phyloP scores from a whole-genome alignment of 2,888 invertebrate species.

The Pheosia tremula region DNA sequence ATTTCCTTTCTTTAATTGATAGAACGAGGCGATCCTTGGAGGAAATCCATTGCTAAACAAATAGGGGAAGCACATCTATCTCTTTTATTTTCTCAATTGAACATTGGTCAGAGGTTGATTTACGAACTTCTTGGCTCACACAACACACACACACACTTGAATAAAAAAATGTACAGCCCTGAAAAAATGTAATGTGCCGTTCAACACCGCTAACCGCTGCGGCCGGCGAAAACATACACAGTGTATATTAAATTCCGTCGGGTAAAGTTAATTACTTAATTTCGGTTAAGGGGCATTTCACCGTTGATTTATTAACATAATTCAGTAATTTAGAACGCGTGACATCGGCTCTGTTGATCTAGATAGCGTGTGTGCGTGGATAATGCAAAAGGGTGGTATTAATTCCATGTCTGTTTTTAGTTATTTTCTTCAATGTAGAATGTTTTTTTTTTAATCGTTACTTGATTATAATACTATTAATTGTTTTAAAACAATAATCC shows the following conservation, averaged over 20 bases:
- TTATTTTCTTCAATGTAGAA: constrained; percentile 24
- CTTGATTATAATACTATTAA: too few species aligned
- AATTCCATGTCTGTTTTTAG: constrained; percentile 31
- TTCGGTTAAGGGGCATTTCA: constrained; percentile 64
- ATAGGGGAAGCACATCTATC: too few species aligned
- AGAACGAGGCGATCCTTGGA: too few species aligned
- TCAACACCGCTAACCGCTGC: constrained; percentile 25
- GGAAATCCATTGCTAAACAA: too few species aligned
- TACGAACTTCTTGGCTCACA: too few species aligned
- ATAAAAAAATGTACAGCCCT: too few species aligned
- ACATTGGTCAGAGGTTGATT: too few species aligned
- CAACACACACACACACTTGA: too few species aligned
- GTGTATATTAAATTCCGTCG: constrained; percentile 51
- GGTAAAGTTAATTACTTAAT: constrained; percentile 76
- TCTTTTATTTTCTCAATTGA: too few species aligned
- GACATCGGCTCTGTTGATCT: constrained; percentile 51
- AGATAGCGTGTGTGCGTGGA: constrained; percentile 38
- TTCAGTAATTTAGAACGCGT: constrained; percentile 63
- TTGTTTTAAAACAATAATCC: too few species aligned
- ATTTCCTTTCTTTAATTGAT: too few species aligned
- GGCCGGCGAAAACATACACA: constrained; percentile 39
- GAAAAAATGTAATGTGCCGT: too few species aligned
- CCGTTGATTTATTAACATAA: constrained; percentile 72
- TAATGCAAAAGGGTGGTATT: constrained; percentile 37
- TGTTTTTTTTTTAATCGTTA: neutral